Base-by-base conservation (phyloP, 2,888 invertebrate species). In the Plutella xylostella region DNA sequence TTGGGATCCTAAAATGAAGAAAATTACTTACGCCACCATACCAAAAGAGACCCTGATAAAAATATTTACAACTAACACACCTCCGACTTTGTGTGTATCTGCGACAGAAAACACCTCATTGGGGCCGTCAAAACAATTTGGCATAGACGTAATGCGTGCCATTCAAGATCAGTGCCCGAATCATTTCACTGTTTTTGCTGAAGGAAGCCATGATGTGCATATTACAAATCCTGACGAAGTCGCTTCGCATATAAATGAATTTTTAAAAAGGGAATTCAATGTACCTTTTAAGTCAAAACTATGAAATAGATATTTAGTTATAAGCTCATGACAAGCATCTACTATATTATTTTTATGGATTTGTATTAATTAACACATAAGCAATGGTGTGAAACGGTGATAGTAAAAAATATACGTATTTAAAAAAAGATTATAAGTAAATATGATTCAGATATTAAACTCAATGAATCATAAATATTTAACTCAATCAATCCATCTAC, bases 131-230 rank as follows among this genome's bases (percentile, higher is more conserved):
- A 60, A 53, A 31, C 41, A 52, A 15, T 63, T 61, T 20, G 59
- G 61, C 1, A 46, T 45, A 1, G 51, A 57, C 12, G 42, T 72
- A 6, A 33, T 68, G 9, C 46, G 58, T 2, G 63, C 59, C 51
- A 57, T 64, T 38, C 46, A 56, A 37, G 43, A 56, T 39, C 56
- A 56, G n/a, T 48, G 64, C 17, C 55, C 59, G 1, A 46, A 62
- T 38, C 62, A 57, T 48, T 45, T 48, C 9, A 45, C 59, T 17
- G 45, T 62, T 0, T 50, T 57, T n/a, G 73, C 88, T 0, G 55
- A 61, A 0, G 89, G 88, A 1, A 69, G 75, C 47, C 89, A 89
- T 49, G 87, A 89, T 55, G 73, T 87, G 11, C 89, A 89, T 55
- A 79, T 85, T 42, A 85, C 83, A 42, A 58, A 76, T 50, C 86